Evolutionary conservation across 2,113 vertebrate species (phyloP), one percentile per base, ranked within the genome.

Genomic region (Hippocampus comes): DNA sequence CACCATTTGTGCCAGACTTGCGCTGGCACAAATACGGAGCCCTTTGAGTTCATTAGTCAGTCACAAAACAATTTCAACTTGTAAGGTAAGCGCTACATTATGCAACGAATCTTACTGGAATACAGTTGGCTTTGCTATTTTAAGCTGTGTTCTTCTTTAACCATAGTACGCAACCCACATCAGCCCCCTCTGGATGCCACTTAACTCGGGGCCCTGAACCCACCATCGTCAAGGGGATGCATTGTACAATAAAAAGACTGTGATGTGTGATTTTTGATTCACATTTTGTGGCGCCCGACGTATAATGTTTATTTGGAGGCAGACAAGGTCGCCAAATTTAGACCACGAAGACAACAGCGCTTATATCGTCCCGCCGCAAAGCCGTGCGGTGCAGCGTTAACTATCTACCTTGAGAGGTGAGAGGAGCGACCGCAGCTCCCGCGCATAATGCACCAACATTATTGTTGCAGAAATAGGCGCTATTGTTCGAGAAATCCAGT

Each of bases 321-420:
- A 76, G 84, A 81, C 84, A 61, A 73, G 74, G 68, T 79, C 73
- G 73, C 71, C 73, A 85, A 88, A 83, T 81, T 84, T 78, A 82
- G 79, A 59, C 51, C 46, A 41, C 18, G 72, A 56, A 74, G 59
- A 34, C 59, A 68, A 75, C 80, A 76, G 77, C 70, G 78, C 70
- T 76, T 71, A 76, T 80, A 71, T 38, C 65, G 70, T 84, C 67
- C 78, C 72, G 78, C 78, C 72, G 18, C 70, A 71, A 59, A 71
- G 72, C 82, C 76, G 86, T 86, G 82, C 83, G 75, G 80, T 51
- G 68, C 74, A 65, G 70, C 2, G 59, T 38, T 84, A 85, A 84
- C 71, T 65, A 73, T 77, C 61, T 6, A 46, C 42, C 63, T 66
- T 25, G 43, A 25, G 43, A 66, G 64, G 64, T 64, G 11, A 10